phyloP scores from a whole-genome alignment of 2,113 vertebrate species.

The Nothocercus nigrocapillus region DNA sequence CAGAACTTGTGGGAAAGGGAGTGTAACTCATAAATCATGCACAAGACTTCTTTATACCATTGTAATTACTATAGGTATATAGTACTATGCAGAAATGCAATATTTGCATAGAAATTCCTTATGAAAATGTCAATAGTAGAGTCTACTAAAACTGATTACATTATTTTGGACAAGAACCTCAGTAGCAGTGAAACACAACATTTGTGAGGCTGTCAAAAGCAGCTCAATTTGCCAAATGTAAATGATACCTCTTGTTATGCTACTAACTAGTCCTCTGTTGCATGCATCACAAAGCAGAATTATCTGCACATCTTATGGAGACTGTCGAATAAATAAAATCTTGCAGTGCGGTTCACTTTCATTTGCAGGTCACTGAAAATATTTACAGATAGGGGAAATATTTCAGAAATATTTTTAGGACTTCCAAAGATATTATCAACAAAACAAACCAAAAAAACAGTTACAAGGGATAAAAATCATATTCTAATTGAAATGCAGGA shows the following conservation, averaged over 20 bases:
- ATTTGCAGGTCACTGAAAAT: background rate
- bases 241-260: background rate
- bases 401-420: background rate
- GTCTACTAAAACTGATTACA: background rate
- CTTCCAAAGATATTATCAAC: background rate
- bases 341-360: background rate
- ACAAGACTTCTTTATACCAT: background rate
- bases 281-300: background rate
- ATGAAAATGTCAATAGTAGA: conserved; percentile 14
- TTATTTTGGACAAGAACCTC: background rate
- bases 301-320: background rate
- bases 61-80: conserved; percentile 15
- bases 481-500: background rate
- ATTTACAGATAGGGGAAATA: background rate
- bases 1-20: background rate
- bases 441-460: background rate
- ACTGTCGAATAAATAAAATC: background rate
- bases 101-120: conserved; percentile 11
- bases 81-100: background rate
- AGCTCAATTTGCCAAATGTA: background rate
- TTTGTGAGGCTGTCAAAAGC: background rate
- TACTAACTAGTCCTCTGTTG: background rate
- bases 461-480: background rate
- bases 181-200: background rate
- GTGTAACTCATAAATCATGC: conserved; percentile 44